Conservation (phyloP, 1,140 invertebrate genomes). For the Argopecten irradians region DNA sequence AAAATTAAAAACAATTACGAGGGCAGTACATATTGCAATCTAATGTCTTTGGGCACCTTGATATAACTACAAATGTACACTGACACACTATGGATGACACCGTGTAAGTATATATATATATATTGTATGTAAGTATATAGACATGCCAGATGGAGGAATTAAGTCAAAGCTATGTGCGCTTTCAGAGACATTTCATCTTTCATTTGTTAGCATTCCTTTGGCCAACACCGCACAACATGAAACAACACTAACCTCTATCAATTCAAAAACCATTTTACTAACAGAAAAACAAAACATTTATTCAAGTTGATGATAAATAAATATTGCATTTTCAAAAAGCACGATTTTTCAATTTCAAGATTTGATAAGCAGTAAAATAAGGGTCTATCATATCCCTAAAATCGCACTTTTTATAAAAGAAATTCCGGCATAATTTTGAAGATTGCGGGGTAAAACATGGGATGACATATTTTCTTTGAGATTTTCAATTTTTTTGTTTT, state of each 20-base stretch:
- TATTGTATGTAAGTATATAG: background rate
- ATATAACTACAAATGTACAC: background rate
- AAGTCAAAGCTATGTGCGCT: background rate
- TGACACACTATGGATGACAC: background rate
- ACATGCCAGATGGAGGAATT: background rate
- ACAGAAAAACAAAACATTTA: background rate
- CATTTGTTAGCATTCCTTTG: background rate
- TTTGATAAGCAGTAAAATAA: background rate
- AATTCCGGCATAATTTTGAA: too few relatives aligned
- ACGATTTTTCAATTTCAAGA: background rate
- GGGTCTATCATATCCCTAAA: background rate
- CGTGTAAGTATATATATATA: background rate
- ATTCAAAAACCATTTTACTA: background rate
- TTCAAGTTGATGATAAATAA: too few relatives aligned
- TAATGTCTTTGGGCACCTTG: background rate
- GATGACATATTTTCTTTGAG: too few relatives aligned
- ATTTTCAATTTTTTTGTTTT: too few relatives aligned
- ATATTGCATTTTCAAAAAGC: background rate
- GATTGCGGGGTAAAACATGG: background rate
- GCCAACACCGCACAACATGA: background rate
- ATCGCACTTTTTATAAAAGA: too few relatives aligned
- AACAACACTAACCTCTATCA: background rate
- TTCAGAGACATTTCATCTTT: background rate
- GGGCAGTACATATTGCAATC: conserved; percentile 5
- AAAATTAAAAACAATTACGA: conserved; percentile 11